Evolutionary conservation across 2,797 vertebrate species (phyloP), one percentile per base, ranked within the genome.

Genomic region (Molossus alvarezi): DNA sequence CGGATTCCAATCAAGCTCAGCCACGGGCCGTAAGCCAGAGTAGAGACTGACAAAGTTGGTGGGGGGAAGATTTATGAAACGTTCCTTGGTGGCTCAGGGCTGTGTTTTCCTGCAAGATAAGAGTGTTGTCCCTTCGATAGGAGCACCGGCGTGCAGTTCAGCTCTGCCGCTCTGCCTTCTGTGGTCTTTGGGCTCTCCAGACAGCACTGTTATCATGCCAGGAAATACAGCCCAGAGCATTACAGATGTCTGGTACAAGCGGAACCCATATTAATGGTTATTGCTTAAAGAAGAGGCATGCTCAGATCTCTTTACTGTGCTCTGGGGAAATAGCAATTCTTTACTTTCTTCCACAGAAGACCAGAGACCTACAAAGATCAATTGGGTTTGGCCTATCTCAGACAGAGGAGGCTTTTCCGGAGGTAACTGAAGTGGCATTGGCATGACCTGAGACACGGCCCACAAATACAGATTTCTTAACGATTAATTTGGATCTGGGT

Each of bases 211-310:
- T 98, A 98, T 98, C 98, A 71, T 88, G n/a, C 93, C 98, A 97
- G 97, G 98, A 98, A 98, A 98, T 97, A 98, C 97, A 98, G 98
- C 98, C 97, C 97, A 98, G 33, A 98, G 98, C 98, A 76, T 97
- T 98, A 97, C 98, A 98, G 97, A 98, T 98, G 98, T 98, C 98
- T 98, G 92, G 95, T 95, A 89, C 97, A 98, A 97, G 97, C 95
- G 53, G 97, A 98, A 98, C 96, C 97, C 96, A 86, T 98, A 98
- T 98, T 98, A 98, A 98, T 98, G 98, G 97, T 98, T 98, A 98
- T 98, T 97, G 97, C 60, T 71, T 98, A 97, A 98, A 97, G 96
- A 97, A 96, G 94, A 98, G 97, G 80, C 10, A 91, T 91, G 92
- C 95, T 97, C 97, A 37, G 96, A 97, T 97, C 96, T 96, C 88